Percentiles rank a stretch among this genome's conserved stretches.
Conservation (phyloP, 1,140 invertebrate species). For the Nautilus pompilius region DNA sequence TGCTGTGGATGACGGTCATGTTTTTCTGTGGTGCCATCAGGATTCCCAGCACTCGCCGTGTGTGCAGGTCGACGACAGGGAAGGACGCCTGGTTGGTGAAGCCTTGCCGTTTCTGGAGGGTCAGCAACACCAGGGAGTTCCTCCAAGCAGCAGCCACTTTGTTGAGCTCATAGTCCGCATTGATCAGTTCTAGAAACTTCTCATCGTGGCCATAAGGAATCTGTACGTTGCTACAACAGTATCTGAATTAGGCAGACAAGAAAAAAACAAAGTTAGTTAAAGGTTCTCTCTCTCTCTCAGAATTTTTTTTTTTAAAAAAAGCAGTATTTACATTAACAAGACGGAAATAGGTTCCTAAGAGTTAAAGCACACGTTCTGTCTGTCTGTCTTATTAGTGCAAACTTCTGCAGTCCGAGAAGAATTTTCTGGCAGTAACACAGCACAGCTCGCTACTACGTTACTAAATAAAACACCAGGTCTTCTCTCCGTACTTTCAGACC, state of each 20-base stretch:
- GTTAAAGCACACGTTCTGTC: too few species aligned
- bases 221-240: background rate
- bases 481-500: background rate
- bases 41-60: constrained; percentile 4
- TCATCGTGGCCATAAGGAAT: constrained; percentile 2
- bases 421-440: too few species aligned
- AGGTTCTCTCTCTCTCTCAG: background rate
- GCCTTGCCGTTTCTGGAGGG: constrained; percentile 5
- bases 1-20: constrained; percentile 18
- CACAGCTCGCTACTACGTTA: too few species aligned
- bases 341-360: background rate
- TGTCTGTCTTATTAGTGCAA: too few species aligned
- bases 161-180: constrained; percentile 5
- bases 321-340: background rate
- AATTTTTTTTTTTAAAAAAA: background rate
- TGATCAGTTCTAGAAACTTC: constrained; percentile 1
- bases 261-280: background rate
- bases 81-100: constrained; percentile 10
- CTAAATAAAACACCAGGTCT: too few species aligned
- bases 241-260: constrained; percentile 7
- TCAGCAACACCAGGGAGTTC: constrained; percentile 5
- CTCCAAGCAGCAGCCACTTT: constrained; percentile 4
- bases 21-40: constrained; percentile 8
- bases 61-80: constrained; percentile 7
- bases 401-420: too few species aligned